These are phyloP conservation scores for Bombyx mandarina DNA, from an alignment of 1,140 invertebrate species.

Conservation along the genomic window DNA sequence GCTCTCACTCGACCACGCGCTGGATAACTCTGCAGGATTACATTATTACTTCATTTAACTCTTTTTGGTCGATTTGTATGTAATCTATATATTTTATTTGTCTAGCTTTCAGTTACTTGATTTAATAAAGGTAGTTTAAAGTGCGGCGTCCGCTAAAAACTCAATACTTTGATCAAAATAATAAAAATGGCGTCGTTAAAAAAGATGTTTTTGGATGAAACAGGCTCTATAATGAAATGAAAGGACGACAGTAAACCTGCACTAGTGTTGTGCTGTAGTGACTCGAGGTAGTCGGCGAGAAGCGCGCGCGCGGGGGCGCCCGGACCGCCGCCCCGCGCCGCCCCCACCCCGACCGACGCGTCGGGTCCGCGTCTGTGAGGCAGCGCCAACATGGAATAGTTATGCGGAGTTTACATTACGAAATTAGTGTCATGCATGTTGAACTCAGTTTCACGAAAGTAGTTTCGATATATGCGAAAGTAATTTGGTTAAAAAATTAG, in stretches of 20 bases:
- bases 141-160: neutral
- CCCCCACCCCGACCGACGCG: constrained; percentile 4
- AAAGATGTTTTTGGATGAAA: neutral
- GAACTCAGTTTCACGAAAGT: too few relatives aligned
- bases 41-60: too few relatives aligned
- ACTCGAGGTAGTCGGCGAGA: constrained; percentile 29
- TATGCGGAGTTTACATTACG: too few relatives aligned
- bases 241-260: constrained; percentile 14
- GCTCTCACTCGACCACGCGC: constrained; percentile 18
- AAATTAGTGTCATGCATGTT: too few relatives aligned
- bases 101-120: too few relatives aligned
- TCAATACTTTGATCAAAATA: neutral
- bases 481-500: too few relatives aligned
- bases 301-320: constrained; percentile 12
- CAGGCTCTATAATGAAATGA: neutral
- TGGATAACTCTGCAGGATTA: constrained; percentile 23
- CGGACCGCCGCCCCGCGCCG: constrained; percentile 6
- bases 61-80: too few relatives aligned
- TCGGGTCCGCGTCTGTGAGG: constrained; percentile 4
- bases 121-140: too few relatives aligned
- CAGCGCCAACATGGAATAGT: too few relatives aligned
- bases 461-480: too few relatives aligned
- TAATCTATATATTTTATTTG: too few relatives aligned
- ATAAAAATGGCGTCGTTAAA: neutral
- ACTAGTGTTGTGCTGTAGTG: constrained; percentile 35